These are phyloP conservation scores for Takifugu rubripes DNA, from an alignment of 2,797 vertebrate genomes.

Conservation along the genomic window DNA sequence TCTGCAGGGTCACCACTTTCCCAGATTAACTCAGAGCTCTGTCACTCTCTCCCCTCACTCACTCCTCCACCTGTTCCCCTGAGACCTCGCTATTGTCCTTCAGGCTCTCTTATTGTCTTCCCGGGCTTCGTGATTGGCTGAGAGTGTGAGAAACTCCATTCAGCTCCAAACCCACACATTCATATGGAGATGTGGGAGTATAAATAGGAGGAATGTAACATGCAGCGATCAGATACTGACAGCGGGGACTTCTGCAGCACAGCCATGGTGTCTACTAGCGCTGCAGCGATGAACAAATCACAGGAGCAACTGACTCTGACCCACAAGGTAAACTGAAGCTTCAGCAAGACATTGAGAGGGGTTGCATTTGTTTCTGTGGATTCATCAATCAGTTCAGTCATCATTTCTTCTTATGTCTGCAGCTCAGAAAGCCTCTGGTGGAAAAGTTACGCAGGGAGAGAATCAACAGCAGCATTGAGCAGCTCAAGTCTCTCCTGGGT, in stretches of 20 bases:
- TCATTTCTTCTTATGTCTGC: conserved; percentile 36
- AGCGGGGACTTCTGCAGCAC: conserved; percentile 54
- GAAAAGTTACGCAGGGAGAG: conserved; percentile 80
- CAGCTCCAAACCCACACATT: conserved; percentile 78
- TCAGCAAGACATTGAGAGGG: neutral
- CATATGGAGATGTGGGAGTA: conserved; percentile 75
- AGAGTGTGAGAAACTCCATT: conserved; percentile 84
- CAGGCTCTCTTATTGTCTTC: neutral
- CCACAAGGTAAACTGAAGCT: conserved; percentile 63
- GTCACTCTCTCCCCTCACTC: conserved; percentile 8
- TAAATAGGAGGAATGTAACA: conserved; percentile 75
- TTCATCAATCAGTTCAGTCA: conserved; percentile 26
- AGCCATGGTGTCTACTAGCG: conserved; percentile 41
- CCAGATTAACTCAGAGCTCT: conserved; percentile 48
- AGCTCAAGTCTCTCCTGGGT: conserved; percentile 79
- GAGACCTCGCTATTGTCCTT: conserved; percentile 47
- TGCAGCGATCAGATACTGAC: conserved; percentile 52
- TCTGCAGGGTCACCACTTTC: conserved; percentile 55
- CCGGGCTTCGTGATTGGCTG: conserved; percentile 75
- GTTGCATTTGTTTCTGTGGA: neutral
- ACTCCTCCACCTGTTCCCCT: conserved; percentile 55
- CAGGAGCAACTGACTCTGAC: conserved; percentile 54
- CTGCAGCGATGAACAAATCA: conserved; percentile 41
- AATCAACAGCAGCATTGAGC: conserved; percentile 71
- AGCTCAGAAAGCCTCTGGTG: conserved; percentile 83